Percentiles rank a stretch among this genome's conserved stretches.
These are phyloP conservation scores for Subanguina moxae DNA, from an alignment of 1,140 invertebrate species.

Conservation along the genomic window DNA sequence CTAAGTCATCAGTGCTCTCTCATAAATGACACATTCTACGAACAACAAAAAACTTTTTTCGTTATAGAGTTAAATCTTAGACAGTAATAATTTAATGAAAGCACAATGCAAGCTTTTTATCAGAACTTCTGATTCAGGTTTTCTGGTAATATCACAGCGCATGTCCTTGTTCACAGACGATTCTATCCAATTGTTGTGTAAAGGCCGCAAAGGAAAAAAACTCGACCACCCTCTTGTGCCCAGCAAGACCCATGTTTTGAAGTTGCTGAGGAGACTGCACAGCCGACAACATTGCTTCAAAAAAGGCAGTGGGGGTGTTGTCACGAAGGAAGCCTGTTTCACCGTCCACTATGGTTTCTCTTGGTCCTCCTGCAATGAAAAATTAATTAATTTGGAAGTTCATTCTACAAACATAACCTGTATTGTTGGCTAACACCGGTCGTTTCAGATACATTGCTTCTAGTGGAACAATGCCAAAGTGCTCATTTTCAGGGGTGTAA, in stretches of 20 bases:
- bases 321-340: conserved; percentile 81
- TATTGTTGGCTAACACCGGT: conserved; percentile 86
- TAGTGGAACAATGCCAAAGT: conserved; percentile 98
- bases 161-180: neutral
- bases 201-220: conserved; percentile 71
- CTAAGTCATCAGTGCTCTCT: no score
- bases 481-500: conserved; percentile 93
- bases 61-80: no score
- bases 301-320: conserved; percentile 68
- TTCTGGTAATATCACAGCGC: no score
- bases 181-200: neutral
- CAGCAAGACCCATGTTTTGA: conserved; percentile 69
- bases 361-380: conserved; percentile 77
- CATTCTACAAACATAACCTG: neutral
- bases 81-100: no score
- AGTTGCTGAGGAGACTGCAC: conserved; percentile 62
- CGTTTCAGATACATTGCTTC: conserved; percentile 92
- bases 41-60: no score
- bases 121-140: no score
- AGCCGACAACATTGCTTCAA: conserved; percentile 69
- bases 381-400: neutral
- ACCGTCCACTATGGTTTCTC: conserved; percentile 81
- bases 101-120: no score
- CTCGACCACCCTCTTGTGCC: conserved; percentile 69
- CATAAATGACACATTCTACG: no score